Conservation (phyloP, 2,888 invertebrate genomes). For the Drosophila nigritarsus region DNA sequence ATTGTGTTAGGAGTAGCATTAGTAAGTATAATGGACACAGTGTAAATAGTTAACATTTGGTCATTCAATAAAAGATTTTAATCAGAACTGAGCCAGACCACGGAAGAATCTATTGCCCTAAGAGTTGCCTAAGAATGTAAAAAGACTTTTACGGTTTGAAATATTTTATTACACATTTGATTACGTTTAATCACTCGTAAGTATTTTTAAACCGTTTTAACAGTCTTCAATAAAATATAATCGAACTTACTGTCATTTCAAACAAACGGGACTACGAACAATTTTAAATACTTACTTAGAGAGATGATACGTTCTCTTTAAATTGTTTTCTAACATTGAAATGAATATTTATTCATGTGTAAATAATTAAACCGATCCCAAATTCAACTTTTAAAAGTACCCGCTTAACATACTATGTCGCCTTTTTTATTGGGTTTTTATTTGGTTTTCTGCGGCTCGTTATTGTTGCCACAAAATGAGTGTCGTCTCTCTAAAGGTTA, state of each 20-base stretch:
- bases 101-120: not conserved
- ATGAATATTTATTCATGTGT: not conserved
- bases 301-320: constrained; percentile 6
- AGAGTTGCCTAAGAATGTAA: not conserved
- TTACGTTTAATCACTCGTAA: not conserved
- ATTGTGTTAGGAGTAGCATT: not conserved
- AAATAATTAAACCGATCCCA: not conserved
- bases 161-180: not conserved
- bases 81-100: too few relatives aligned
- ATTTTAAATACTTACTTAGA: not conserved
- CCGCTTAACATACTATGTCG: constrained; percentile 3
- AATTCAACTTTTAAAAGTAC: constrained; percentile 2
- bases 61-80: not conserved
- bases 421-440: constrained; percentile 16
- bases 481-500: constrained; percentile 2
- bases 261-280: not conserved
- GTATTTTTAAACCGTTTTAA: not conserved
- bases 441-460: constrained; percentile 8
- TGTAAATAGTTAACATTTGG: not conserved
- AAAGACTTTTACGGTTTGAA: not conserved
- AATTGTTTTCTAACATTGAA: not conserved
- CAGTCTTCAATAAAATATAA: not conserved
- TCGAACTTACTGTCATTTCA: not conserved
- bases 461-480: constrained; percentile 27
- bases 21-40: not conserved